phyloP scores from a whole-genome alignment of 2,888 invertebrate genomes.

The Xiphydria camelus region DNA sequence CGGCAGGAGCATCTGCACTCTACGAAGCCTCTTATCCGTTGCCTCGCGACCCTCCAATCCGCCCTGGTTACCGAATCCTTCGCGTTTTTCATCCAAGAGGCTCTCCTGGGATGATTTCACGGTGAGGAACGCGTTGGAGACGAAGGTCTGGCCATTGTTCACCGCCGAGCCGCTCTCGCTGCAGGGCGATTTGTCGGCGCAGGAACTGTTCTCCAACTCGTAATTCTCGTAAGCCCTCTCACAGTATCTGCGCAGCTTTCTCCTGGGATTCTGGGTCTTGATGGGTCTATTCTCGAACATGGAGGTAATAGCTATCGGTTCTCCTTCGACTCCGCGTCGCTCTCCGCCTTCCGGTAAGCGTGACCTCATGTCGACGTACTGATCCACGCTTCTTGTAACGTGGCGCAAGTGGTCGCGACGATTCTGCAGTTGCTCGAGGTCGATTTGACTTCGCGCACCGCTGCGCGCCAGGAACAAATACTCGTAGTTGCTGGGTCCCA shows the following conservation, averaged over 20 bases:
- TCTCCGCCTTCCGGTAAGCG: conserved; percentile 59
- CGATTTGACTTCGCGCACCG: conserved; percentile 71
- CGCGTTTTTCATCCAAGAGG: conserved; percentile 63
- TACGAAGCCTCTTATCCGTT: conserved; percentile 50
- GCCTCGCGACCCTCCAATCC: conserved; percentile 37
- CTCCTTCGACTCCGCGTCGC: conserved; percentile 53
- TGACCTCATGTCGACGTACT: conserved; percentile 76
- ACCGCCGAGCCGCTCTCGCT: conserved; percentile 42
- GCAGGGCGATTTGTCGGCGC: conserved; percentile 59
- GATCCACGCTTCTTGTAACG: conserved; percentile 73
- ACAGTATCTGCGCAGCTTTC: conserved; percentile 69
- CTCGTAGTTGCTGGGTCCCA: conserved; percentile 70
- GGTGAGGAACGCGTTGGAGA: conserved; percentile 63
- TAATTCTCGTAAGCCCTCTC: conserved; percentile 66
- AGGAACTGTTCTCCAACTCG: conserved; percentile 60
- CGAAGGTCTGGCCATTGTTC: conserved; percentile 56
- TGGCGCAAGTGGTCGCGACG: conserved; percentile 64
- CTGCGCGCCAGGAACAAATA: conserved; percentile 68
- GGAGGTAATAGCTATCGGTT: conserved; percentile 74
- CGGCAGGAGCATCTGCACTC: conserved; percentile 63
- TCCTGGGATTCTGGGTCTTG: conserved; percentile 72
- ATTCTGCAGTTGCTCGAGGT: conserved; percentile 66
- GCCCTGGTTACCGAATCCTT: conserved; percentile 57
- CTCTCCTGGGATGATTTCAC: conserved; percentile 66
- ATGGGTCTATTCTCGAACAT: conserved; percentile 74